Base-by-base conservation (phyloP, 2,888 invertebrate genomes). In the Platycheirus rosarum region DNA sequence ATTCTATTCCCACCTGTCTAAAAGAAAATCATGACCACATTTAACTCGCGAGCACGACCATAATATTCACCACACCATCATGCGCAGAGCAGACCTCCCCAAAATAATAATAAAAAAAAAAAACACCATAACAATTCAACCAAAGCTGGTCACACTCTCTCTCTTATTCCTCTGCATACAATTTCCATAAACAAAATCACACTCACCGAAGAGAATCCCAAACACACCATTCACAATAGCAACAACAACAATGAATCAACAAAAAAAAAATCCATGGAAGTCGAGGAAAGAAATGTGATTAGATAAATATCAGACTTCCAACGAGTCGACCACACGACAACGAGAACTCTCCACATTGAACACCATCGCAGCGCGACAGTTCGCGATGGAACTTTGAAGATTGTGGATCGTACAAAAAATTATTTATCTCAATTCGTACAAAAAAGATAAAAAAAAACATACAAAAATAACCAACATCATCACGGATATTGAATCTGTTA, bases 311-410 rank as follows among this genome's bases (percentile, higher is more conserved):
- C 82, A 66, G 55, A 76, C 84, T 78, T 78, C 74, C 77, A 84
- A 84, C 69, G 77, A 65, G 84, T 63, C 57, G 57, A 57, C 57
- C 40, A 57, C 57, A 14, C 49, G 14, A 57, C 48, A 37, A 49
- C 73, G 65, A 69, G 71, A 70, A 73, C 74, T 75, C 74, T 75
- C 74, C 69, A 75, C 69, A 51, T 44, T 55, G 63, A 77, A 73
- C 71, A 77, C 82, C 77, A 77, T 84, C 73, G 74, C 70, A 75
- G 60, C 51, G 70, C 80, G 80, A 65, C 86, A 88, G 88, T 88
- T 87, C 88, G 89, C 89, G 88, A 89, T 89, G 89, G 88, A 89
- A 88, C 88, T 89, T 89, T 89, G 89, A 89, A 88, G 87, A 87
- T 87, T 87, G 87, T 88, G 89, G 89, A 88, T 88, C 88, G 86